Evolutionary conservation across 2,797 vertebrate species (phyloP), one percentile per base, ranked within the genome.

Genomic region (Garrulus glandarius): DNA sequence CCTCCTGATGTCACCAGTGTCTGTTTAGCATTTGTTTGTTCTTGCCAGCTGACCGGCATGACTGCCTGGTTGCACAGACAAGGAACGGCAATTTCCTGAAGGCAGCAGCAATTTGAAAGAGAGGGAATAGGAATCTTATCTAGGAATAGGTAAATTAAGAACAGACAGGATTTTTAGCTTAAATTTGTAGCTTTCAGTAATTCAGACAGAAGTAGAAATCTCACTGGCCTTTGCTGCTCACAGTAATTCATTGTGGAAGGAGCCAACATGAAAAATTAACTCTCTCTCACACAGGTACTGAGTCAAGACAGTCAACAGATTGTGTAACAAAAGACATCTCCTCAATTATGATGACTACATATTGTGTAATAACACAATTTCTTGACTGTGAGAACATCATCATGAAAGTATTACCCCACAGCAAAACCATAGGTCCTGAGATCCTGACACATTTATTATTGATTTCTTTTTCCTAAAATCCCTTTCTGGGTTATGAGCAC

Each of bases 321-420:
- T 96, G 76, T 76, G 84, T 49, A 96, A 96, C 41, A 81, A 81
- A 91, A 91, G 53, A 84, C 61, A 55, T 41, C 20, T 88, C 59
- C 39, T 81, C 61, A 87, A 59, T 89, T 92, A 92, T 65, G 50
- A 56, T 63, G 81, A 94, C 57, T 78, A 32, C 2, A 2, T 76
- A 23, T 94, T 94, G 79, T n/a, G 76, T 72, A 96, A 96, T 26
- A 84, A 32, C 39, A 87, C 34, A 41, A 49, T 92, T 94, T 95
- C 43, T 93, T 70, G 75, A 77, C 77, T 96, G 59, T 71, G 79
- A 92, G 84, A 89, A 90, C 57, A 30, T 77, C 43, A 75, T 64
- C 57, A 50, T 2, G 30, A 96, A 91, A 94, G 75, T 86, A 96
- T 92, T 93, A 37, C 65, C 89, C 61, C 50, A 36, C 55, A 92